Percentiles rank a stretch among this genome's conserved stretches.
Evolutionary conservation across 2,888 invertebrate species (phyloP).

Genomic region (Agriopis marginaria): DNA sequence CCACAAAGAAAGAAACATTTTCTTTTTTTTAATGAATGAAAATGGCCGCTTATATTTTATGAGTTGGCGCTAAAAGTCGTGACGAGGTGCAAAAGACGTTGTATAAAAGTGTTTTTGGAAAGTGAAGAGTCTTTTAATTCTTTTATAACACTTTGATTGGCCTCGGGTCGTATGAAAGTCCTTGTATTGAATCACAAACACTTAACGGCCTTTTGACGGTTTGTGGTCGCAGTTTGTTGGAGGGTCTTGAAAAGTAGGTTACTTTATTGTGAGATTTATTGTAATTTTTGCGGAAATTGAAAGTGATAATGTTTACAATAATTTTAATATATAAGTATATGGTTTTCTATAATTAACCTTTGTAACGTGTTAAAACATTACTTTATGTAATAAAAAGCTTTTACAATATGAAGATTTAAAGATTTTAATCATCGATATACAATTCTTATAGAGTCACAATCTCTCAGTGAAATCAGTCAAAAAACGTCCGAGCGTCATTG

Average conservation of each 20-base stretch:
- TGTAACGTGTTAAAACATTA: too few relatives aligned
- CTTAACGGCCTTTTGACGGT: slow-evolving; percentile 23
- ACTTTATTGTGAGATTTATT: not conserved
- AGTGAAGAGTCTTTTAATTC: slow-evolving; percentile 50
- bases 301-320: too few relatives aligned
- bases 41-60: slow-evolving; percentile 46
- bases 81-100: slow-evolving; percentile 52
- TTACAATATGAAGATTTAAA: too few relatives aligned
- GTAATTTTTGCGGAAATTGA: too few relatives aligned
- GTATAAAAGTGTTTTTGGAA: slow-evolving; percentile 56
- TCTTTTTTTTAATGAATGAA: slow-evolving; percentile 52
- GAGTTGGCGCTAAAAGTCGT: slow-evolving; percentile 55
- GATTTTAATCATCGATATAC: too few relatives aligned
- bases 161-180: slow-evolving; percentile 29
- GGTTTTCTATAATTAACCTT: too few relatives aligned
- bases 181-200: slow-evolving; percentile 19
- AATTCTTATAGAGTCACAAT: too few relatives aligned
- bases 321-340: too few relatives aligned
- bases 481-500: too few relatives aligned
- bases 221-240: slow-evolving; percentile 16
- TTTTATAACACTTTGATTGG: slow-evolving; percentile 52
- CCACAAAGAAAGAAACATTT: slow-evolving; percentile 42
- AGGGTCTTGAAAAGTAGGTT: not conserved
- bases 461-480: too few relatives aligned
- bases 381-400: too few relatives aligned